Percentiles rank a stretch among this genome's conserved stretches.
Conservation (phyloP, 1,140 invertebrate species). For the Yoshiicerus persimilis region DNA sequence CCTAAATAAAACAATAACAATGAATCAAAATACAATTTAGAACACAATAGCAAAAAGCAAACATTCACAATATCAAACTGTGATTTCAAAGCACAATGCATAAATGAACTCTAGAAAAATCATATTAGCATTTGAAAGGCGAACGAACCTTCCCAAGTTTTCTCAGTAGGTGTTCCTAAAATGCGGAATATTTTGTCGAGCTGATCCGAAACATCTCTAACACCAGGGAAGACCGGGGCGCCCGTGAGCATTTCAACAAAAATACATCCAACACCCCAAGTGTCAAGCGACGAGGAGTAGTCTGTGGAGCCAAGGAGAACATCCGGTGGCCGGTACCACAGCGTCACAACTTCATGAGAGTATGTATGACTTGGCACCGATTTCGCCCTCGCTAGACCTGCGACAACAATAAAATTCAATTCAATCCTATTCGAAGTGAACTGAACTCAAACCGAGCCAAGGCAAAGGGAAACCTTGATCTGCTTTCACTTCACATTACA, state of each 20-base stretch:
- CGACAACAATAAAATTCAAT: constrained; percentile 37
- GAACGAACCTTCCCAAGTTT: constrained; percentile 70
- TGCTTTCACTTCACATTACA: neutral
- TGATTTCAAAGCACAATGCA: too few species aligned
- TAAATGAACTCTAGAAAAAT: too few species aligned
- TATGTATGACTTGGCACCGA: constrained; percentile 96
- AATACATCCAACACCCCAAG: constrained; percentile 98
- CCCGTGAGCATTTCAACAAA: constrained; percentile 97
- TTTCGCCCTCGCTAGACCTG: constrained; percentile 84
- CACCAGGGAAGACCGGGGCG: constrained; percentile 86
- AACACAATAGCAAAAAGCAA: too few species aligned
- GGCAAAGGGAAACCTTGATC: neutral
- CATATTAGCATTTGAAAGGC: neutral
- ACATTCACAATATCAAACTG: too few species aligned
- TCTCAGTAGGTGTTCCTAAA: constrained; percentile 86
- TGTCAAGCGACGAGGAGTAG: constrained; percentile 89
- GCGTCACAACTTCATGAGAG: constrained; percentile 93
- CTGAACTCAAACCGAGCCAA: neutral
- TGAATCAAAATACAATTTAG: too few species aligned
- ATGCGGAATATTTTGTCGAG: constrained; percentile 94
- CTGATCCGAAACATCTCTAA: constrained; percentile 92
- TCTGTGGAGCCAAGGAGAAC: constrained; percentile 94
- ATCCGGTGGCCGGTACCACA: constrained; percentile 93
- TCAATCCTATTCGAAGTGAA: neutral
- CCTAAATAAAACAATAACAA: constrained; percentile 56